Evolutionary conservation across 2,888 invertebrate species (phyloP).

Genomic region (Lymantria dispar): DNA sequence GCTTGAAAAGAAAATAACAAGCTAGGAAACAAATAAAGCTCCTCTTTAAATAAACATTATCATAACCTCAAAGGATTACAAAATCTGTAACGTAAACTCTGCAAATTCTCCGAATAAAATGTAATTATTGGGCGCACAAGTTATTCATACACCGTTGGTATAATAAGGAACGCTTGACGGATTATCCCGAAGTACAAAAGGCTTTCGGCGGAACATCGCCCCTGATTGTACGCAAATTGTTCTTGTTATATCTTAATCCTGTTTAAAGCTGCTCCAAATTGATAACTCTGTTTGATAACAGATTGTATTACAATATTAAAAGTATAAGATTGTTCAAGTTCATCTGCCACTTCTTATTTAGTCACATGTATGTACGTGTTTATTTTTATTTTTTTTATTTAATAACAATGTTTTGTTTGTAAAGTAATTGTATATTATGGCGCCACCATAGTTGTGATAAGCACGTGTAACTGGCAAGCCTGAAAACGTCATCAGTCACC

Average conservation of each 20-base stretch:
- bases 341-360: background rate
- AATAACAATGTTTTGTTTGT: no score
- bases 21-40: background rate
- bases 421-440: no score
- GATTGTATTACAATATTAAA: constrained; percentile 7
- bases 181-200: constrained; percentile 32
- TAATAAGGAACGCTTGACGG: constrained; percentile 30
- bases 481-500: no score
- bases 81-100: background rate
- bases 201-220: constrained; percentile 29
- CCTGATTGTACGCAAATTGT: constrained; percentile 38
- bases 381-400: background rate
- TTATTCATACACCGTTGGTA: constrained; percentile 21
- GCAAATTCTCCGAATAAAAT: constrained; percentile 11
- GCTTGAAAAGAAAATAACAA: background rate
- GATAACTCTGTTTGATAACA: constrained; percentile 30
- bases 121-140: constrained; percentile 25
- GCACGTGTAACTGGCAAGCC: no score
- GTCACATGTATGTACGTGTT: background rate
- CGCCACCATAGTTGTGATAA: no score
- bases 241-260: constrained; percentile 29
- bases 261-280: constrained; percentile 31
- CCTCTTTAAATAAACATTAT: background rate
- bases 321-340: constrained; percentile 14
- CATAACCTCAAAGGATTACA: constrained; percentile 2